A percentile compares a stretch with the other conserved stretches of the same genome.
These are phyloP conservation scores for Mnemiopsis leidyi DNA, from an alignment of 37 sponge, comb jelly and placozoan genomes.

Conservation along the genomic window DNA sequence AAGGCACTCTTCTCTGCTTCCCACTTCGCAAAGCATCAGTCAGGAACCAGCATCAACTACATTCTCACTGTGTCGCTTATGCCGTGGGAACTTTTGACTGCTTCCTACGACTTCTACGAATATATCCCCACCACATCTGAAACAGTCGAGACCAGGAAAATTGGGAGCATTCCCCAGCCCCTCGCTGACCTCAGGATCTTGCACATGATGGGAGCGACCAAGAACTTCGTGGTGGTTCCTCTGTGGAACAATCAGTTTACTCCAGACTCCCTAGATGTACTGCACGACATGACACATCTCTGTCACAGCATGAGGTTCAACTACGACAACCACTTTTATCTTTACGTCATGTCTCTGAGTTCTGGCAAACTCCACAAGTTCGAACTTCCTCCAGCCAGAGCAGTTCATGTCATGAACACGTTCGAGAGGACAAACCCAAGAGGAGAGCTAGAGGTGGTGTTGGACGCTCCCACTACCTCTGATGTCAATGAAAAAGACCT, in stretches of 20 bases:
- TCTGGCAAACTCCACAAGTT: background rate
- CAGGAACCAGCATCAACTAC: slow-evolving; percentile 34
- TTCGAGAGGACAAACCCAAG: slow-evolving; percentile 21
- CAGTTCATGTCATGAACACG: slow-evolving; percentile 53
- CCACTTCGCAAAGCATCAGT: slow-evolving; percentile 2
- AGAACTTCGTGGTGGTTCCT: slow-evolving; percentile 45
- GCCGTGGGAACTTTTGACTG: background rate
- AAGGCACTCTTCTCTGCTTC: slow-evolving; percentile 20
- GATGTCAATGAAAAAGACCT: background rate
- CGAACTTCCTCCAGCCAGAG: background rate
- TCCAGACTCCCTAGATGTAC: background rate
- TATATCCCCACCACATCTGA: background rate
- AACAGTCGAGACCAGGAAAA: background rate
- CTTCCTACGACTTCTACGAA: background rate
- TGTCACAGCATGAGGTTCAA: background rate
- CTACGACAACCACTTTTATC: background rate
- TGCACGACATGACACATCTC: background rate
- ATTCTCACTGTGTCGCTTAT: background rate
- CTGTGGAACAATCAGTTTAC: background rate
- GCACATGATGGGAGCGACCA: background rate
- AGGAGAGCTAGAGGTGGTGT: slow-evolving; percentile 35
- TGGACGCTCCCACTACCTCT: slow-evolving; percentile 33
- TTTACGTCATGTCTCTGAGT: background rate
- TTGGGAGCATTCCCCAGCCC: background rate
- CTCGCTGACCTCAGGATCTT: background rate